Base-by-base conservation (phyloP, 1,140 invertebrate genomes). In the Pseudomyrmex pallidus region DNA sequence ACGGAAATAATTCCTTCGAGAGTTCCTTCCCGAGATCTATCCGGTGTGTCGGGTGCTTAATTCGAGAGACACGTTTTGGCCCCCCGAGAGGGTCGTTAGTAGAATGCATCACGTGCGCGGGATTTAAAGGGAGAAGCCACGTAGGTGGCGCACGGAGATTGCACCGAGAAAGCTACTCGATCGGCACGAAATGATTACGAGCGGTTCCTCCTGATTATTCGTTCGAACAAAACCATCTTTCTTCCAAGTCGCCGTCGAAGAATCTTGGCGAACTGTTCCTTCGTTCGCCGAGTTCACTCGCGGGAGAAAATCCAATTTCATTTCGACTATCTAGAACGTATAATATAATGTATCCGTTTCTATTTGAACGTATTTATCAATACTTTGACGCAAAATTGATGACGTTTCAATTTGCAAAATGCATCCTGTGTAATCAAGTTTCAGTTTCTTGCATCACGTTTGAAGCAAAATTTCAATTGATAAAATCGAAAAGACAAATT, bases 361-460 rank as follows among this genome's bases (percentile, higher is more conserved):
- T 7, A 57, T n/a, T 2, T 57, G 35, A 62, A 83, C 63, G 83
- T 90, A 90, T 86, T 89, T 74, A 87, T 80, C 85, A 87, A 66
- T 76, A 63, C 72, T 84, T 85, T 25, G 25, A 67, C 87, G 74
- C 82, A 83, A 66, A 35, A 57, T 84, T 66, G 68, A 87, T 84
- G 52, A 77, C 59, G 13, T 86, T 91, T 88, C 90, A 90, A 90
- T 90, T 86, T 87, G 48, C 76, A 82, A 87, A 90, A 85, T 86
- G 84, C 68, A 70, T 59, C 59, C 54, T 22, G 13, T 46, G 35
- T 52, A 74, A 82, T 83, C 5, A 52, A 66, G n/a, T 66, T 52
- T 3, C 9, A 63, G 9, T 20, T 35, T 35, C 5, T 35, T 35
- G 35, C 35, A 7, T 35, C 35, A 35, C 35, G 5, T 7, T 35